Conservation (phyloP, 2,113 vertebrate species). For the Lutjanus erythropterus region DNA sequence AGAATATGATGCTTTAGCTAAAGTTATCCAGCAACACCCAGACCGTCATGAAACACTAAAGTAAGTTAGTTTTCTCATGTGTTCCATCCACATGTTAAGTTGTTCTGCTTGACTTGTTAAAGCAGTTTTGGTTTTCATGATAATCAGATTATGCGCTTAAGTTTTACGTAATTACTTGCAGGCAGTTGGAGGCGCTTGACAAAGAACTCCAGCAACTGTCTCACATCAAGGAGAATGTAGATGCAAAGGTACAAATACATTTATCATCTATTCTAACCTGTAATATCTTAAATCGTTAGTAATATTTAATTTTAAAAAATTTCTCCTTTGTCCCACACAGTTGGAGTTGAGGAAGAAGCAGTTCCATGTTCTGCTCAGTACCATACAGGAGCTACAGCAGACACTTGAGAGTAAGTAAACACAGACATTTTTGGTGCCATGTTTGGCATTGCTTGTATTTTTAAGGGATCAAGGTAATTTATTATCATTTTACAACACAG, state of each 20-base stretch:
- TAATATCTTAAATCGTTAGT: not conserved
- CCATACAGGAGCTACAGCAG: slow-evolving; percentile 98
- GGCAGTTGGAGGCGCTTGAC: slow-evolving; percentile 94
- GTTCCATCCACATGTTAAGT: not conserved
- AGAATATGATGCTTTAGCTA: slow-evolving; percentile 98
- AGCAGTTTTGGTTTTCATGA: not conserved
- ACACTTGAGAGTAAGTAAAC: slow-evolving; percentile 95
- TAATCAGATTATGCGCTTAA: not conserved
- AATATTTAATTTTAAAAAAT: not conserved
- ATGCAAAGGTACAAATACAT: slow-evolving; percentile 91
- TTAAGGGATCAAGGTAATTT: not conserved
- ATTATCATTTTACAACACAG: too few species aligned
- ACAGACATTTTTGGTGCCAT: not conserved
- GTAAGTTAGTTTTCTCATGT: slow-evolving; percentile 83
- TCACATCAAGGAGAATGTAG: slow-evolving; percentile 96
- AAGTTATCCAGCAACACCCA: slow-evolving; percentile 97
- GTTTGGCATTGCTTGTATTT: not conserved
- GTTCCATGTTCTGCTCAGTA: slow-evolving; percentile 97
- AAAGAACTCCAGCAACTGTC: slow-evolving; percentile 97
- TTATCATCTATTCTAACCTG: not conserved
- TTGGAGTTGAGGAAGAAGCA: slow-evolving; percentile 97
- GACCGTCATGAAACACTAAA: slow-evolving; percentile 96
- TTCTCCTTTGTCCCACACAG: slow-evolving; percentile 73
- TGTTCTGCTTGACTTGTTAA: not conserved
- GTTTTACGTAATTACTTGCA: slow-evolving; percentile 67